Conservation (phyloP, 2,888 invertebrate species). For the Aleiodes testaceus region DNA sequence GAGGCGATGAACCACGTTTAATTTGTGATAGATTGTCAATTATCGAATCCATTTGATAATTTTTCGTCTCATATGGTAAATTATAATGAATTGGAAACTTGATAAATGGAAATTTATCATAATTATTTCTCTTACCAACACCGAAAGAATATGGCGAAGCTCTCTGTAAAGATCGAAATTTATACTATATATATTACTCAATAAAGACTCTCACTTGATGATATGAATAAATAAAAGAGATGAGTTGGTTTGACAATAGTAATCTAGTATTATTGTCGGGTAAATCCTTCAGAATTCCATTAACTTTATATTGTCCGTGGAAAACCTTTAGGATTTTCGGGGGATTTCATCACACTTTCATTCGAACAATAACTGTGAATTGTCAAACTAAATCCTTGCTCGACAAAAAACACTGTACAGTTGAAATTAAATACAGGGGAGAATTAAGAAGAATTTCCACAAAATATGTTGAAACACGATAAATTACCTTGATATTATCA, state of each 20-base stretch:
- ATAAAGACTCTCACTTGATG: no score
- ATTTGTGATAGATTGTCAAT: slow-evolving; percentile 31
- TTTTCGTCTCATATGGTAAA: slow-evolving; percentile 63
- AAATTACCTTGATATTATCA: slow-evolving; percentile 66
- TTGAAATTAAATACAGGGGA: no score
- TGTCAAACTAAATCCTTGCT: no score
- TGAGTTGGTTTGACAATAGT: no score
- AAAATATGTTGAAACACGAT: no score
- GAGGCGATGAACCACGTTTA: slow-evolving; percentile 47
- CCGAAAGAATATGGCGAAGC: slow-evolving; percentile 81
- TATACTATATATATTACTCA: no score
- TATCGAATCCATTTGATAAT: slow-evolving; percentile 28
- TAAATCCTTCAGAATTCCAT: slow-evolving; percentile 4
- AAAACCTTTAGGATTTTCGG: slow-evolving; percentile 23
- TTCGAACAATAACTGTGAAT: slow-evolving; percentile 56
- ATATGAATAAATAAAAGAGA: no score
- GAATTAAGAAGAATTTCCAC: no score
- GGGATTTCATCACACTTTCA: slow-evolving; percentile 13
- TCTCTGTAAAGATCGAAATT: slow-evolving; percentile 71
- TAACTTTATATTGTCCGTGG: slow-evolving; percentile 32
- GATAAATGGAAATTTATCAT: slow-evolving; percentile 61
- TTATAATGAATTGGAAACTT: slow-evolving; percentile 37
- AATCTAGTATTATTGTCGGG: no score
- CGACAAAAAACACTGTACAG: no score
- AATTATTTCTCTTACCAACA: slow-evolving; percentile 78